Base-by-base conservation (phyloP, 2,797 vertebrate genomes). In the Argya squamiceps region DNA sequence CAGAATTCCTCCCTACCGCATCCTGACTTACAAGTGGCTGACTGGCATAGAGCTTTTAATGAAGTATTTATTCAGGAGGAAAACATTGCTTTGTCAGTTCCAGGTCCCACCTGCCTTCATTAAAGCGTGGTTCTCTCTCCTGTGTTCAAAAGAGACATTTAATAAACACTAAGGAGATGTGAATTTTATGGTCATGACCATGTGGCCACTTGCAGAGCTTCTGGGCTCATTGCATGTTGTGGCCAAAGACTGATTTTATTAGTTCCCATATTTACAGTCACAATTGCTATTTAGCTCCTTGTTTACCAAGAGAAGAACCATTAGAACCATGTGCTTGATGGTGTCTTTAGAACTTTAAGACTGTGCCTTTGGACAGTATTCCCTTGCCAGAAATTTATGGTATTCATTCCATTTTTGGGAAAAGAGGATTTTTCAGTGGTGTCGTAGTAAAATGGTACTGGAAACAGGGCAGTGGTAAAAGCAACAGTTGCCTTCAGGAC, bases 41-140 rank as follows among this genome's bases (percentile, higher is more conserved):
- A 91, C 65, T 49, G 37, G 10, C 50, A 39, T 15, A 15, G 50
- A 73, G n/a, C 27, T 88, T 76, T 93, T 84, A 93, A 84, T 73
- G 56, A 94, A 84, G 32, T 39, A 47, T 29, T 82, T 89, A 92
- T 91, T 81, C 68, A 58, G 41, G 81, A 97, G 64, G 18, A 90
- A 93, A 92, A 81, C 2, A 43, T 5, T 77, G 27, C 20, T 70
- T 76, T 88, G 7, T 50, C 75, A 55, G 78, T 73, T 67, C 64
- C 63, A 79, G 10, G 39, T 69, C 19, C 11, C 12, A 76, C 15
- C 46, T 53, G 60, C 43, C 22, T 62, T 91, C 30, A 70, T 47
- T 67, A 95, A 94, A 85, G 37, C 21, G 11, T 6, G 26, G 2
- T 55, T 89, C 15, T 84, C 49, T 29, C 62, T 92, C 77, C 50